Evolutionary conservation across 2,797 vertebrate genomes (phyloP).

Genomic region (Synaphobranchus kaupii): DNA sequence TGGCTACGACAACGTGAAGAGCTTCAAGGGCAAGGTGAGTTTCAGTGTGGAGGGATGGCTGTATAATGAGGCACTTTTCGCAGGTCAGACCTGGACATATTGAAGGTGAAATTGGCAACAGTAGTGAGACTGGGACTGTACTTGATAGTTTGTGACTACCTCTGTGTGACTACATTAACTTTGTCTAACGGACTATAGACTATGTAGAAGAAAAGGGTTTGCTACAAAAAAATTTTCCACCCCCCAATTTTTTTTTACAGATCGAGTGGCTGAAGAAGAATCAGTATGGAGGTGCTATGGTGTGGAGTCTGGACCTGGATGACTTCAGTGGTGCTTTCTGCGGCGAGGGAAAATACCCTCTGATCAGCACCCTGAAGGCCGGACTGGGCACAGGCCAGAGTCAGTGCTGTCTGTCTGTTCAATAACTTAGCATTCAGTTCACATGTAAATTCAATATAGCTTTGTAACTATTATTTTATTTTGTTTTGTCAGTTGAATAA

Average conservation of each 20-base stretch:
- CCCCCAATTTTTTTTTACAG: too few relatives aligned
- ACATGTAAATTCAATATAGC: background rate
- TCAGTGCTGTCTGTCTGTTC: constrained; percentile 23
- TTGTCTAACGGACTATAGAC: background rate
- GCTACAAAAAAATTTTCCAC: background rate
- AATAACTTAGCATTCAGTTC: background rate
- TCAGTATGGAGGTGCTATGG: constrained; percentile 58
- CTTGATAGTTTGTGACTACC: too few relatives aligned
- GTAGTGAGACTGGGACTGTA: background rate
- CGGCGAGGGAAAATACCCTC: constrained; percentile 33
- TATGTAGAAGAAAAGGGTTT: background rate
- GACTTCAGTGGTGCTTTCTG: constrained; percentile 43
- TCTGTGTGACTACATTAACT: too few relatives aligned
- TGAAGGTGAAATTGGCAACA: too few relatives aligned
- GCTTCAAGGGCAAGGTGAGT: constrained; percentile 67
- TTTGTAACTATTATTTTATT: background rate
- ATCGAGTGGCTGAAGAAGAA: constrained; percentile 68
- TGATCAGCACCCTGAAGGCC: constrained; percentile 61
- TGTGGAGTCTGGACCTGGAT: constrained; percentile 44
- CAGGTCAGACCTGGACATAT: too few relatives aligned
- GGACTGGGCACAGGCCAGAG: constrained; percentile 57
- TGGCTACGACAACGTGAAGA: constrained; percentile 72
- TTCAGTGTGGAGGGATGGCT: background rate
- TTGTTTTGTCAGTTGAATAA: background rate
- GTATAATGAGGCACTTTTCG: background rate